phyloP scores from a whole-genome alignment of 1,140 invertebrate species.

The Drosophila repletoides region DNA sequence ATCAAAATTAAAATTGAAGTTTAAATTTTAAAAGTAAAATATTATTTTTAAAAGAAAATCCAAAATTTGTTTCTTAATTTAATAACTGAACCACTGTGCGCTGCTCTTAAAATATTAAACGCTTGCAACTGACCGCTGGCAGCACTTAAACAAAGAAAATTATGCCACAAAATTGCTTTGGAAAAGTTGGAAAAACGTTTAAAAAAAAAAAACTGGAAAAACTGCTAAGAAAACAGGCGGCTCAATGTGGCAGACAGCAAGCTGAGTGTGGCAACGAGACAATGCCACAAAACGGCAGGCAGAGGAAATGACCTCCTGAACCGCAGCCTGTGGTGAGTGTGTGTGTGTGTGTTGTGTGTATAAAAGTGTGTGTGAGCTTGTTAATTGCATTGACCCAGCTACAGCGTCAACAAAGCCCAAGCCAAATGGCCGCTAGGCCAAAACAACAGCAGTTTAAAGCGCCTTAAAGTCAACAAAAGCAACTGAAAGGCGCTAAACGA shows the following conservation, averaged over 20 bases:
- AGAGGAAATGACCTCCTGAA: background rate
- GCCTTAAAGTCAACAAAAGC: slow-evolving; percentile 30
- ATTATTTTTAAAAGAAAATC: no score
- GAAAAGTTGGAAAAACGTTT: background rate
- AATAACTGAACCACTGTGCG: no score
- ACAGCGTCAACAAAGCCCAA: slow-evolving; percentile 7
- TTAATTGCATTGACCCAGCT: slow-evolving; percentile 63
- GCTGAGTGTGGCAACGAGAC: background rate
- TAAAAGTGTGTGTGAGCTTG: slow-evolving; percentile 25
- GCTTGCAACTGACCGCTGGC: background rate
- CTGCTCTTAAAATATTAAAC: no score
- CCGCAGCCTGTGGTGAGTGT: slow-evolving; percentile 25
- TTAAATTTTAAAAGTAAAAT: no score
- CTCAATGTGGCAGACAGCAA: background rate
- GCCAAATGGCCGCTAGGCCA: slow-evolving; percentile 6
- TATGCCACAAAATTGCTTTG: slow-evolving; percentile 13
- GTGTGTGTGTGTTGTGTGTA: background rate
- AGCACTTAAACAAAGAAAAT: slow-evolving; percentile 10
- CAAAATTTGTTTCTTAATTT: no score
- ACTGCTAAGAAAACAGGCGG: slow-evolving; percentile 18
- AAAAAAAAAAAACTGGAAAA: slow-evolving; percentile 2
- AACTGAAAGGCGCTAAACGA: background rate
- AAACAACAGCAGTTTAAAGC: slow-evolving; percentile 45
- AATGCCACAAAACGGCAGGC: background rate
- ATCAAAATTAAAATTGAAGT: no score